Evolutionary conservation across 2,113 vertebrate species (phyloP).

Genomic region (Rhabdornis inornatus): DNA sequence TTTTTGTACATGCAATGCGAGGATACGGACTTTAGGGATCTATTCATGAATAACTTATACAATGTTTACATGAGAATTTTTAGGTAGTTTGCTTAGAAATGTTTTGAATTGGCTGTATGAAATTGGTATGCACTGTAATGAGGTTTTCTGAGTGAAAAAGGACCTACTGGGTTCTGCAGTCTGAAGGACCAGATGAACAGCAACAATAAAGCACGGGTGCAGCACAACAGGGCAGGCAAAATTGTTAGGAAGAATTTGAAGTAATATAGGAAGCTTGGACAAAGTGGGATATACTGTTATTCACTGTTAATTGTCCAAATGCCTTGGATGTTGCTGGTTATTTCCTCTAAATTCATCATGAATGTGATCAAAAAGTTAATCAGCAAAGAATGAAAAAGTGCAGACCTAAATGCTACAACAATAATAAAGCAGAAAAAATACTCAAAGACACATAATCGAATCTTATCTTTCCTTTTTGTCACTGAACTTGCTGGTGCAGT

Average conservation of each 20-base stretch:
- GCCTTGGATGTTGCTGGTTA: neutral
- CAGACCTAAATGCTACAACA: neutral
- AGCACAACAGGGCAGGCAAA: neutral
- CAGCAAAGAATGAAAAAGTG: neutral
- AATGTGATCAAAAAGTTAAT: neutral
- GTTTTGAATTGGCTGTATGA: neutral
- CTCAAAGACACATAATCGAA: neutral
- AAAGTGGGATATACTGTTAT: neutral
- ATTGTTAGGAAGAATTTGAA: neutral
- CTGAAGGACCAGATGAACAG: neutral
- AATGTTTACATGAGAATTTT: conserved; percentile 43
- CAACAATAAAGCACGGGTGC: fast-evolving
- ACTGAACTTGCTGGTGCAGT: neutral
- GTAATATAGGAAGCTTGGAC: neutral
- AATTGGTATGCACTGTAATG: neutral
- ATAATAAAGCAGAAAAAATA: neutral
- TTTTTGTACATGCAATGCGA: neutral
- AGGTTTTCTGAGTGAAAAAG: neutral
- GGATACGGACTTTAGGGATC: neutral
- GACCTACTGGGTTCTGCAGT: neutral
- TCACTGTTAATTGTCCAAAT: neutral
- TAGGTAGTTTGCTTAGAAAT: conserved; percentile 31
- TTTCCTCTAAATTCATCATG: neutral
- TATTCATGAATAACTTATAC: conserved; percentile 28
- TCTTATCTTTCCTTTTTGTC: neutral